Conservation (phyloP, 2,113 vertebrate species). For the Recurvirostra avosetta region DNA sequence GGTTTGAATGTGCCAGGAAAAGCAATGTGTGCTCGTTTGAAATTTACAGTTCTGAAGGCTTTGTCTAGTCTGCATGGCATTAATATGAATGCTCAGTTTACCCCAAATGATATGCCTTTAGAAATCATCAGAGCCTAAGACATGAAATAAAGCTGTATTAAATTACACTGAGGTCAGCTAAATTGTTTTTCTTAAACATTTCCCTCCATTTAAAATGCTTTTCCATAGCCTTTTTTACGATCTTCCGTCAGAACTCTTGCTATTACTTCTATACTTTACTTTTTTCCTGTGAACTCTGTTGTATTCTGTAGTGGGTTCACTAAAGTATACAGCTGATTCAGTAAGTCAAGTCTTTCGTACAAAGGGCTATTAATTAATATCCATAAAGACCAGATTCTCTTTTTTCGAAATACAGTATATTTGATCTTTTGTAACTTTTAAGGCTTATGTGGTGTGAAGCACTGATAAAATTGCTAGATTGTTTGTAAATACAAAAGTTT, state of each 20-base stretch:
- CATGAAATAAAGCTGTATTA: neutral
- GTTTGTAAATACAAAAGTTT: neutral
- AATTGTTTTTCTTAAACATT: neutral
- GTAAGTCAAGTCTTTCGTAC: neutral
- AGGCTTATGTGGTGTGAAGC: neutral
- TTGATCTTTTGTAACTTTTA: neutral
- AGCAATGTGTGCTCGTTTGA: neutral
- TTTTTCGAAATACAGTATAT: neutral
- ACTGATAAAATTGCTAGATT: neutral
- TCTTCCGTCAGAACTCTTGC: neutral
- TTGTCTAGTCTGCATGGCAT: neutral
- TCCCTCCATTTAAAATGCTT: neutral
- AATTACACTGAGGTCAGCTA: neutral
- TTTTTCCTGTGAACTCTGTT: neutral
- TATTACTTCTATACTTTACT: neutral
- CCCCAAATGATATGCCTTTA: neutral
- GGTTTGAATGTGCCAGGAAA: neutral
- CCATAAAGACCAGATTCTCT: neutral
- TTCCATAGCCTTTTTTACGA: neutral
- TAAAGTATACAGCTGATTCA: neutral
- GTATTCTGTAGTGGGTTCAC: neutral
- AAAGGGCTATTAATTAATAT: neutral
- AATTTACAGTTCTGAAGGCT: neutral
- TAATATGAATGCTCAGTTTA: neutral
- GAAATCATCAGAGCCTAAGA: constrained; percentile 21